Percentiles rank a stretch among this genome's conserved stretches.
Conservation (phyloP, 2,888 invertebrate genomes). For the Acleris sparsana region DNA sequence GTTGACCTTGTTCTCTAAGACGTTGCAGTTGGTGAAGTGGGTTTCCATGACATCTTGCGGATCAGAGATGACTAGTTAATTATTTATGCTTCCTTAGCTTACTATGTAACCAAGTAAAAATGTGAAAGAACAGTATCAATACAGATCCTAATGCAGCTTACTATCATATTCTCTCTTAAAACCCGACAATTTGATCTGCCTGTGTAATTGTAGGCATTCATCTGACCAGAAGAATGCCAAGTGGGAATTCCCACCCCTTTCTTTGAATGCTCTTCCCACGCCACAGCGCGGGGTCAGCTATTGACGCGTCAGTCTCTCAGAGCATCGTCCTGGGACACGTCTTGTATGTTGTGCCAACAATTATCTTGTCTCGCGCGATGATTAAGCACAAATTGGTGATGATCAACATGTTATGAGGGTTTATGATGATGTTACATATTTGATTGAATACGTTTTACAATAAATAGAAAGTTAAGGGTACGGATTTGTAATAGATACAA, state of each 20-base stretch:
- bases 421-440: not conserved
- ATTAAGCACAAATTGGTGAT: not conserved
- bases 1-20: no score
- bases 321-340: conserved; percentile 9
- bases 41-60: no score
- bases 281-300: conserved; percentile 19
- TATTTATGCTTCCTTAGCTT: no score
- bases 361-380: conserved; percentile 11
- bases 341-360: conserved; percentile 19
- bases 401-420: not conserved
- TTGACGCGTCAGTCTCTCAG: conserved; percentile 25
- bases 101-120: no score
- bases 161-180: no score
- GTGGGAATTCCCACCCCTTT: conserved; percentile 1
- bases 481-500: no score
- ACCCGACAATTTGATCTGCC: not conserved
- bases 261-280: conserved; percentile 21
- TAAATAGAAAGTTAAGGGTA: no score
- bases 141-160: no score
- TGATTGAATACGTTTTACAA: no score
- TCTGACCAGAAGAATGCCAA: not conserved
- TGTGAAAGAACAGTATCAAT: no score
- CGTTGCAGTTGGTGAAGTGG: no score
- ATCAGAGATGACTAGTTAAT: no score
- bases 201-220: not conserved